Evolutionary conservation across 2,888 invertebrate species (phyloP).

Genomic region (Melanophora roralis): DNA sequence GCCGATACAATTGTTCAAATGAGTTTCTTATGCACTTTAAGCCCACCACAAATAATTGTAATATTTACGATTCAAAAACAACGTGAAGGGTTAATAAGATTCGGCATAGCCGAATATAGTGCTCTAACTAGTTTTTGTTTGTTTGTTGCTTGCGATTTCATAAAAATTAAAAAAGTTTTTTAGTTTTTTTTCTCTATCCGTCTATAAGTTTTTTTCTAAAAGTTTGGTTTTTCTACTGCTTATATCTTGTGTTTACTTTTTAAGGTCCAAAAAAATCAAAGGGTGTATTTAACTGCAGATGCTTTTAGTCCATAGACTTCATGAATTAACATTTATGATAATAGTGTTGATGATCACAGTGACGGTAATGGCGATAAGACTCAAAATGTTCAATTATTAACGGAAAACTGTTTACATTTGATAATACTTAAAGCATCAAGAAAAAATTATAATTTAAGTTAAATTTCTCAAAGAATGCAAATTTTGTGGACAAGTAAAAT

Average conservation of each 20-base stretch:
- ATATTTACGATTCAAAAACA: too few relatives aligned
- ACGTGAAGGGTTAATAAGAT: too few relatives aligned
- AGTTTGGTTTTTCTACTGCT: constrained; percentile 1
- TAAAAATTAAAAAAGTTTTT: constrained; percentile 53
- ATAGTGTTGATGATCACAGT: constrained; percentile 53
- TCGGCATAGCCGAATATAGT: too few relatives aligned
- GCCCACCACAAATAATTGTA: too few relatives aligned
- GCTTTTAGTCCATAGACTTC: constrained; percentile 42
- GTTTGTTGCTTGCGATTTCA: too few relatives aligned
- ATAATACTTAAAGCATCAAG: constrained; percentile 19
- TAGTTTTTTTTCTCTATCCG: neutral
- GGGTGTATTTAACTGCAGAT: constrained; percentile 46
- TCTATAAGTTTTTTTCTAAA: neutral
- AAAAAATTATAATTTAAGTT: constrained; percentile 9
- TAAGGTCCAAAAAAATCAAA: neutral
- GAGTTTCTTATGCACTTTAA: too few relatives aligned
- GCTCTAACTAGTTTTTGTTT: neutral
- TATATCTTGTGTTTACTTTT: constrained; percentile 25
- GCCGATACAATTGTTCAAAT: too few relatives aligned
- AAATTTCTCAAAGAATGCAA: constrained; percentile 24
- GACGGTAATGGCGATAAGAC: constrained; percentile 45
- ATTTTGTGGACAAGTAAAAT: constrained; percentile 35
- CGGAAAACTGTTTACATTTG: constrained; percentile 28
- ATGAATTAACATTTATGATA: constrained; percentile 39
- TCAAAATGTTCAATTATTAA: constrained; percentile 48